Evolutionary conservation across 2,113 vertebrate genomes (phyloP).

Genomic region (Pelmatolapia mariae): DNA sequence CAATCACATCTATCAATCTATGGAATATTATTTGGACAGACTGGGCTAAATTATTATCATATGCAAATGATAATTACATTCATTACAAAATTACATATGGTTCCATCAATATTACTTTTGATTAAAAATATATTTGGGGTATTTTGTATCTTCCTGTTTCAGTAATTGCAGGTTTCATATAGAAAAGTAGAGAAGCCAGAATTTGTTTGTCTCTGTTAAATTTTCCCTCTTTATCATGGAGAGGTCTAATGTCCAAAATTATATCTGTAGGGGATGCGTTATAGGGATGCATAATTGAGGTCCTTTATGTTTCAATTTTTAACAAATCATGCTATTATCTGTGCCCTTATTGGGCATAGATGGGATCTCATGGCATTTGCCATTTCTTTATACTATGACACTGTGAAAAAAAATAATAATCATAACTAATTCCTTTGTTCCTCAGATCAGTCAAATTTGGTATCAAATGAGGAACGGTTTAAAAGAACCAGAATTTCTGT

Average conservation of each 20-base stretch:
- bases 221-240: accelerated
- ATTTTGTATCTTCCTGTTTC: neutral
- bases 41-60: neutral
- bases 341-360: neutral
- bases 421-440: too few relatives aligned
- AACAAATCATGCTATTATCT: neutral
- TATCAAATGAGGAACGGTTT: neutral
- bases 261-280: neutral
- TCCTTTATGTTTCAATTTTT: neutral
- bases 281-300: neutral
- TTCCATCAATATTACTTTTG: neutral
- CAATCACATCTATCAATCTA: neutral
- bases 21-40: neutral
- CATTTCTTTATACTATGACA: neutral
- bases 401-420: neutral
- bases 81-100: neutral
- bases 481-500: neutral
- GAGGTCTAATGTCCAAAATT: neutral
- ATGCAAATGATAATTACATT: neutral
- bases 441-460: neutral
- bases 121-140: neutral
- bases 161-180: neutral
- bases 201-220: neutral
- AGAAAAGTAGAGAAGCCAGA: neutral
- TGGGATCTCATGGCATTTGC: neutral